Evolutionary conservation across 2,888 invertebrate genomes (phyloP).

Genomic region (Zygogramma bicolorata): DNA sequence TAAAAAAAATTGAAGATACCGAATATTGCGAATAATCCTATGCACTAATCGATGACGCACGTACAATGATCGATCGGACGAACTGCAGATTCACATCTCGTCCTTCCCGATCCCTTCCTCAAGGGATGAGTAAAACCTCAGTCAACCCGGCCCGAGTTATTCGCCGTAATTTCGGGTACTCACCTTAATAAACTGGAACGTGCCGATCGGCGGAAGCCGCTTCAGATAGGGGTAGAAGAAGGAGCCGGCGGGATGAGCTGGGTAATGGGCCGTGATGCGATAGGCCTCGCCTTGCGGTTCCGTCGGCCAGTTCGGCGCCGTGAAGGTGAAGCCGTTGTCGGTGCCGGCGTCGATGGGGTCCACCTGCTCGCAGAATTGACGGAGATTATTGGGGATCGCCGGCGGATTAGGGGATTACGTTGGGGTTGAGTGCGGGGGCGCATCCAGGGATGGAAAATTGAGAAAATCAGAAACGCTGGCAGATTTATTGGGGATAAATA

Average conservation of each 20-base stretch:
- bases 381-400: not conserved
- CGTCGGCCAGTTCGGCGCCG: conserved; percentile 96
- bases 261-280: conserved; percentile 89
- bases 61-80: too few relatives aligned
- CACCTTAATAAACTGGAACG: conserved; percentile 92
- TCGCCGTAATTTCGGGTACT: conserved; percentile 44
- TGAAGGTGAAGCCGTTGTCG: conserved; percentile 95
- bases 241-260: conserved; percentile 92
- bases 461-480: too few relatives aligned
- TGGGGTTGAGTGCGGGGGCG: not conserved
- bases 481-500: too few relatives aligned
- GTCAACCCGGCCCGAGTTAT: not conserved
- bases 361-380: conserved; percentile 70
- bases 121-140: not conserved
- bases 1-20: too few relatives aligned
- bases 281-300: conserved; percentile 90
- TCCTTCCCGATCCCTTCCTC: not conserved
- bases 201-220: conserved; percentile 89
- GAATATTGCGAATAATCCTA: too few relatives aligned
- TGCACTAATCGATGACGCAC: too few relatives aligned
- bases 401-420: not conserved
- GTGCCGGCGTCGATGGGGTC: conserved; percentile 94
- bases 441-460: not conserved
- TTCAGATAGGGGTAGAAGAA: conserved; percentile 93
- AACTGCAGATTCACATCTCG: too few relatives aligned